Conservation (phyloP, 2,113 vertebrate genomes). For the Phrynosoma blainvillii region DNA sequence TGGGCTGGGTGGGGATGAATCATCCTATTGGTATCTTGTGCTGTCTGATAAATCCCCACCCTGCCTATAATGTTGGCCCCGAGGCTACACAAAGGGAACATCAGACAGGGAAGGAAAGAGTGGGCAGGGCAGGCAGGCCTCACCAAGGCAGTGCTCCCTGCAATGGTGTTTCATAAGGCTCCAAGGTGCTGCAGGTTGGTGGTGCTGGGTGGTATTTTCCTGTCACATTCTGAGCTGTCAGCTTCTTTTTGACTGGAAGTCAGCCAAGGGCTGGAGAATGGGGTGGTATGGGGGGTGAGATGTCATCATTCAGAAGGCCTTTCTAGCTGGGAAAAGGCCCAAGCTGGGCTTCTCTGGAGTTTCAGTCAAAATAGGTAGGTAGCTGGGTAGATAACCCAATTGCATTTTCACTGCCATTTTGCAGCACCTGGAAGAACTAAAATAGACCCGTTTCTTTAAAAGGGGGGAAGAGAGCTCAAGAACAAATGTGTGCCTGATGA, state of each 20-base stretch:
- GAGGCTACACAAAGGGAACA: constrained; percentile 55
- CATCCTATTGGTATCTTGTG: constrained; percentile 61
- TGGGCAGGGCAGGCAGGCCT: background rate
- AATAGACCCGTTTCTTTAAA: too few relatives aligned
- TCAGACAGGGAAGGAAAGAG: constrained; percentile 22
- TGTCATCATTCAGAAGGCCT: background rate
- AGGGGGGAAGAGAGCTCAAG: background rate
- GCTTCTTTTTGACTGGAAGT: background rate
- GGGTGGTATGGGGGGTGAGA: background rate
- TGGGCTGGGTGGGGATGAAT: constrained; percentile 60
- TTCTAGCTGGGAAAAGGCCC: background rate
- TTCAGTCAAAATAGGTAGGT: background rate
- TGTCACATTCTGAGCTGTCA: background rate
- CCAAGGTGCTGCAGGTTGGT: background rate
- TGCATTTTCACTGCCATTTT: background rate
- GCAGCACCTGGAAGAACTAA: background rate
- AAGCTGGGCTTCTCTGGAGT: background rate
- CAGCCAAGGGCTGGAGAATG: background rate
- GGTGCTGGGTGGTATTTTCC: background rate
- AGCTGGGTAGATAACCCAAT: too few relatives aligned
- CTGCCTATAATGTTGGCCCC: constrained; percentile 41
- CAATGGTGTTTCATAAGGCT: constrained; percentile 17
- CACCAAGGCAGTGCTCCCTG: background rate
- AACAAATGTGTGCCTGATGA: background rate
- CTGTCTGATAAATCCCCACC: constrained; percentile 60